Evolutionary conservation across 2,113 vertebrate species (phyloP), one percentile per base, ranked within the genome.

Genomic region (Oncorhynchus kisutch): DNA sequence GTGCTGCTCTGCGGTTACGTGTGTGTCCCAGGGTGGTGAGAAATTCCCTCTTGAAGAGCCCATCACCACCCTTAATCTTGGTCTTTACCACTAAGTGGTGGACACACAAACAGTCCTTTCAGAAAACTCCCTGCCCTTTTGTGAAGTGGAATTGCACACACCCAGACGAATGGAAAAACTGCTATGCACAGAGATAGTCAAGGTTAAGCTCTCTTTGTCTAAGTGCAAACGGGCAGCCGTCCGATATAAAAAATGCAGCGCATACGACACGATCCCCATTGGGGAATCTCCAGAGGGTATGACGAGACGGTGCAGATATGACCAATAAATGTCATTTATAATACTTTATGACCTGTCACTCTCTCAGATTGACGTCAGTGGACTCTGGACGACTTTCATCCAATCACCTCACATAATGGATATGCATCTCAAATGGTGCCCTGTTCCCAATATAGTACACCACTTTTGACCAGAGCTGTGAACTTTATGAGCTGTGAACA

Each of bases 171-270:
- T 67, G 70, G 70, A 34, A 72, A 39, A 66, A 59, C 16, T 54
- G 69, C 25, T 60, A 34, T 64, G 31, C 25, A 20, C 57, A 49
- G 20, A 16, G n/a, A 9, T 67, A 27, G 45, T 13, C 67, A 68
- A 76, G 70, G 60, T 77, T 78, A 71, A 3, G 3, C 16, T 78
- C 72, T 67, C 72, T 25, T 4, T 72, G 64, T 57, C 62, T 72
- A 54, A 54, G 70, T 60, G 62, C 66, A 76, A 54, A 70, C 25
- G 14, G 73, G 64, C 71, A 76, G 73, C 51, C 6, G 7, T 20
- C 59, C 59, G 22, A 62, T 11, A 9, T 24, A 9, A 6, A 62
- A 62, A 22, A 62, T 62, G 59, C 59, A 62, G 59, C 1, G 59
- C 59, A 18, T 13, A 54, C 51, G 4, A 54, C 51, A 16, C 51